Evolutionary conservation across 2,797 vertebrate species (phyloP).

Genomic region (Anomalospiza imberbis): DNA sequence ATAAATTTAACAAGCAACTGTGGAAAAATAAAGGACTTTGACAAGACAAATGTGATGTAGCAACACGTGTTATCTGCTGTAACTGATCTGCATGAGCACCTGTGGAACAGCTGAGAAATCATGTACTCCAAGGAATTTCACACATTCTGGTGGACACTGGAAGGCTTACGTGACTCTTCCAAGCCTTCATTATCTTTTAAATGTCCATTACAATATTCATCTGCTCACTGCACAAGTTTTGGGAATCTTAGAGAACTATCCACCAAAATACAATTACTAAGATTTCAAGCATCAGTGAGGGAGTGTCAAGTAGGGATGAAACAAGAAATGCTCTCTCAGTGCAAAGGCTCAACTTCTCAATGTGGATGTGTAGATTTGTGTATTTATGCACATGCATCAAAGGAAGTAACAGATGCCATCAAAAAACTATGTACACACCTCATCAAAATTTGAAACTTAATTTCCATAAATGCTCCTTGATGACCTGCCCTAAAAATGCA

Average conservation of each 20-base stretch:
- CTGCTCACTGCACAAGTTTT: neutral
- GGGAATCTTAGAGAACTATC: neutral
- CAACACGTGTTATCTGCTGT: neutral
- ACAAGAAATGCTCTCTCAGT: neutral
- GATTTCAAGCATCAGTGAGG: neutral
- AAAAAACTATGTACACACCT: neutral
- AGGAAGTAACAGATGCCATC: neutral
- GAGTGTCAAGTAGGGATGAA: neutral
- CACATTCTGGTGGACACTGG: neutral
- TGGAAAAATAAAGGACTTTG: neutral
- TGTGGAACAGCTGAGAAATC: neutral
- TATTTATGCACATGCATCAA: too few relatives aligned
- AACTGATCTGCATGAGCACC: neutral
- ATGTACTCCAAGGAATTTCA: neutral
- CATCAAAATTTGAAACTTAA: neutral
- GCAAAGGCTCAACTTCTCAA: neutral
- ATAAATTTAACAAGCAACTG: neutral
- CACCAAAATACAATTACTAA: neutral
- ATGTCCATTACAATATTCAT: neutral
- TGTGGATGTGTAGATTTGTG: fast-evolving
- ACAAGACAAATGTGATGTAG: neutral
- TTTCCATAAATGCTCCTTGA: neutral
- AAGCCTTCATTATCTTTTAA: neutral
- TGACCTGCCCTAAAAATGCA: neutral
- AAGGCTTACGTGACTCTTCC: neutral